Evolutionary conservation across 2,113 vertebrate species (phyloP), one percentile per base, ranked within the genome.

Genomic region (Paracanthobrama guichenoti): DNA sequence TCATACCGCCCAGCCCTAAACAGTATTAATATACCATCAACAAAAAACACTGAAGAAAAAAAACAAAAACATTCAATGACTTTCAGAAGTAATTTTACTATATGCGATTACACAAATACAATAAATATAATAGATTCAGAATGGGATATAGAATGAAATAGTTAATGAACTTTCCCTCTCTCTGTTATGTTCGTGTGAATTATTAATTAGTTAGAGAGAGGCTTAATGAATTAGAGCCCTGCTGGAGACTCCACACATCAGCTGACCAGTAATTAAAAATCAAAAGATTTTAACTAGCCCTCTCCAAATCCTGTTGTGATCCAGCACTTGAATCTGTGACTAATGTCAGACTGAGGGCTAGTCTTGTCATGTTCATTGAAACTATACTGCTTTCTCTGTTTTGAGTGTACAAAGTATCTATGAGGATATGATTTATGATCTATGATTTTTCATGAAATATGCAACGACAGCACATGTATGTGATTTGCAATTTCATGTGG

Each of bases 141-240:
- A 20, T 64, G 6, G 18, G 31, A 64, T 64, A 31, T 31, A 1
- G 2, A 28, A 16, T 31, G 35, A 20, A 35, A 20, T 66, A 35
- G 26, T 39, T 67, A 3, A 3, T 11, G 28, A 67, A 35, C 28
- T 67, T 35, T 67, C 16, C 14, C 18, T 82, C 86, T 89, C 81
- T 84, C 79, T 88, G 48, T 67, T 44, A 31, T 0, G 13, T 3
- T 26, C 44, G 50, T 67, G 28, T 9, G 13, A 92, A 92, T 91
- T 93, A 92, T 92, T 92, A 92, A 88, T 90, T 89, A 88, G 89
- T 89, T 87, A 88, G 89, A 78, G 85, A 75, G 79, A 86, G 80
- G 89, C 84, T 93, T 91, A 92, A 92, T 92, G 92, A 92, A 91
- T 93, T 92, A 90, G 46, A 18, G 73, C 24, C 66, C 26, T 28